phyloP scores from a whole-genome alignment of 2,888 invertebrate genomes.

The Andrena marginata region DNA sequence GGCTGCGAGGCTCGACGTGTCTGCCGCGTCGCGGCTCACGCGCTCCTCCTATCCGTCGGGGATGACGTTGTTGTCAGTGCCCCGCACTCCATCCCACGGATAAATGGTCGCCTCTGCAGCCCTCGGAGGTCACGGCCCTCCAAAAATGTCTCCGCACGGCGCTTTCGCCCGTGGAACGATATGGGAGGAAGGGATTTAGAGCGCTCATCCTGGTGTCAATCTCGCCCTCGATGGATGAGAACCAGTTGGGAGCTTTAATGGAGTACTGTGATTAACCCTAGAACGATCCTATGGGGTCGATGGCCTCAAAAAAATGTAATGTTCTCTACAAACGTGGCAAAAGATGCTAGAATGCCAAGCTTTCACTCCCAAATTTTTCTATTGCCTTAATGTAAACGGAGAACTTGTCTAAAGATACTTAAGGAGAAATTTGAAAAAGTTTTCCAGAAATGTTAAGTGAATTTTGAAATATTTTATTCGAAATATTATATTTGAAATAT shows the following conservation, averaged over 20 bases:
- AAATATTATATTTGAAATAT: too few relatives aligned
- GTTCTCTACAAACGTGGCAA: too few relatives aligned
- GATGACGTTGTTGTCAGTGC: constrained; percentile 46
- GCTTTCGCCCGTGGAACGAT: neutral
- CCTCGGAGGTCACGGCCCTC: neutral
- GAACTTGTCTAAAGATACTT: too few relatives aligned
- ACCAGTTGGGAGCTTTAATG: neutral
- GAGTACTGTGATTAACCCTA: neutral
- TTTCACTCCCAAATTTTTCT: too few relatives aligned
- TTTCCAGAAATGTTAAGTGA: too few relatives aligned
- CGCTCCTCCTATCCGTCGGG: constrained; percentile 50
- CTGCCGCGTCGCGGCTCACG: constrained; percentile 54
- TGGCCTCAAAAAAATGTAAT: too few relatives aligned
- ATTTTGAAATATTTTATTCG: too few relatives aligned
- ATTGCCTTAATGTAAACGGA: too few relatives aligned
- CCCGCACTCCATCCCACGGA: constrained; percentile 35
- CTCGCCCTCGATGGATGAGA: neutral
- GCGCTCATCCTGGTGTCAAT: constrained; percentile 6
- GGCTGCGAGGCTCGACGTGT: constrained; percentile 40
- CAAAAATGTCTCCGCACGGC: constrained; percentile 1
- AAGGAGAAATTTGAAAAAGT: too few relatives aligned
- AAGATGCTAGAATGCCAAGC: too few relatives aligned
- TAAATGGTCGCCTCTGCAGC: constrained; percentile 23
- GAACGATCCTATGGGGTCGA: neutral
- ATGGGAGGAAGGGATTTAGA: neutral